Evolutionary conservation across 1,140 invertebrate species (phyloP), one percentile per base, ranked within the genome.

Genomic region (Trinorchestia longiramus): DNA sequence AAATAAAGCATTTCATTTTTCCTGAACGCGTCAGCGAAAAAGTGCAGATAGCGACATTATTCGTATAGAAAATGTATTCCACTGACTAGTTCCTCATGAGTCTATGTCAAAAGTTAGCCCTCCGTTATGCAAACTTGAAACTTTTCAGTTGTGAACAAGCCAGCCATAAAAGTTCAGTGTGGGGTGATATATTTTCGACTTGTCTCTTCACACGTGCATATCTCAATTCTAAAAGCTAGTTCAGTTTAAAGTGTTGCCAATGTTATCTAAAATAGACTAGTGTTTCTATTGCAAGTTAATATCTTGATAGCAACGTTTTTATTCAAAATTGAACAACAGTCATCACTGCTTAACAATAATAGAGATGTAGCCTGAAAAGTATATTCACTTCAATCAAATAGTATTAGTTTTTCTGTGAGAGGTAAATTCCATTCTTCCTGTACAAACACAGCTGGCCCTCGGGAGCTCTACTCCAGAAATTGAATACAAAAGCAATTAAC

Each of bases 401-500:
- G 62, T 77, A 77, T 77, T 1, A 77, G 62, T 77, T 77, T 53
- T 77, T 77, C 1, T 19, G 15, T 28, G 1, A 1, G 28, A 11
- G 3, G 62, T 28, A 11, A 36, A 11, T 36, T 28, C 62, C 28
- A 77, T 77, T 77, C 1, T 15, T n/a, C 88, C 88, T 28, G 15
- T 3, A 15, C 88, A 42, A 23, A 91, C 19, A 4, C 88, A 44
- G 36, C 41, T 3, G 36, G 88, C 4, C 87, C 41, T 42, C 88
- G 41, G 88, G 88, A 91, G 15, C 88, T 23, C 43, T 91, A 44
- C 88, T 91, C 88, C 41, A 44, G 88, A 91, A 91, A 91, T 91
- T 42, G 88, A 91, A 91, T 91, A 91, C 88, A 43, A 91, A 91
- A 91, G 88, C 88, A 91, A 91, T 91, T 91, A 91, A 43, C 88